Conservation (phyloP, 2,888 invertebrate genomes). For the Plebejus anna region DNA sequence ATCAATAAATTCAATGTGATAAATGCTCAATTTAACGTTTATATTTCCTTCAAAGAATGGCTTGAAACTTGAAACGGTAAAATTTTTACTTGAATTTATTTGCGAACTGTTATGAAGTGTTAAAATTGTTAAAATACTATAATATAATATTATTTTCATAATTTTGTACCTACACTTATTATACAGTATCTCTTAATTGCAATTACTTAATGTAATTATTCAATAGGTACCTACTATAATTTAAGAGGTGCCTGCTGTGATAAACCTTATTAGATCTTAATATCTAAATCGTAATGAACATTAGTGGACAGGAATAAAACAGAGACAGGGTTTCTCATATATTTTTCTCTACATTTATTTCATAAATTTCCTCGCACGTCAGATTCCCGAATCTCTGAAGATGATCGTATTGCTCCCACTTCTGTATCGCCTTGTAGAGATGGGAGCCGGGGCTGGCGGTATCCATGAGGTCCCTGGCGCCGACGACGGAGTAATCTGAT, state of each 20-base stretch:
- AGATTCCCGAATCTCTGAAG: not conserved
- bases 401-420: constrained; percentile 39
- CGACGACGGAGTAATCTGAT: constrained; percentile 49
- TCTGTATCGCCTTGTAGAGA: constrained; percentile 48
- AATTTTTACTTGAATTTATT: not conserved
- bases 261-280: too few species aligned
- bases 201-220: too few species aligned
- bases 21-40: constrained; percentile 17
- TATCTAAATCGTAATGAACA: too few species aligned
- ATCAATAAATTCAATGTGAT: constrained; percentile 9
- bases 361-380: constrained; percentile 27
- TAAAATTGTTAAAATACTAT: too few species aligned
- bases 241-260: too few species aligned
- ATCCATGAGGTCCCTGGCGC: constrained; percentile 47
- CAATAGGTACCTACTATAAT: too few species aligned
- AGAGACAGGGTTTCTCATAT: not conserved
- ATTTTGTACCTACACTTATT: too few species aligned
- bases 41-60: constrained; percentile 3
- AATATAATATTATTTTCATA: too few species aligned
- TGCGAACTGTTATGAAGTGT: too few species aligned
- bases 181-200: too few species aligned
- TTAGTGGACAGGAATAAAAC: not conserved
- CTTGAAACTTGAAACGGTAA: not conserved
- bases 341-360: constrained; percentile 2
- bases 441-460: constrained; percentile 54